Base-by-base conservation (phyloP, 1,140 invertebrate genomes). In the Neodiprion virginianus region DNA sequence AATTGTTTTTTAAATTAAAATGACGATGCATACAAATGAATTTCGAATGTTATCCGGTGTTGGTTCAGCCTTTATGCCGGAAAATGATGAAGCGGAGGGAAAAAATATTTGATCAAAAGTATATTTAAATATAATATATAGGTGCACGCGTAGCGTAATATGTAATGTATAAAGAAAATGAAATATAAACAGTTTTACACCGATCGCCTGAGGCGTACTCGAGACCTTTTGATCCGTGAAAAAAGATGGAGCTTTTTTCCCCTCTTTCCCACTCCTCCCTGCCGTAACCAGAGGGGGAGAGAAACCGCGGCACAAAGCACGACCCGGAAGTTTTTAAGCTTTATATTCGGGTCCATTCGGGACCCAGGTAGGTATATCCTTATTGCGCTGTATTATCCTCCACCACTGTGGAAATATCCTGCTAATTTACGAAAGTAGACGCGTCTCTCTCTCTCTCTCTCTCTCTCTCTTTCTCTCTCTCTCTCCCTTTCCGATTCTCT, bases 11-110 rank as follows among this genome's bases (percentile, higher is more conserved):
- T 40, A 1, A 40, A 40, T 40, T 40, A 40, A 40, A 66, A 67
- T 68, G 69, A 72, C 72, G 61, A 72, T 69, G 70, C 72, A 47
- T 71, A 72, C 76, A 73, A 78, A 73, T 75, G 77, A 78, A 78
- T 76, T 78, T 78, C 77, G 17, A 76, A 78, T 78, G 75, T 76
- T 71, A 4, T 2, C 1, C 5, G 28, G 28, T 40, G 28, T 40
- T 40, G 28, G 28, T 5, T 40, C 28, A 40, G 28, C 73, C 48
- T 71, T 75, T 78, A 70, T 71, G 49, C 67, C 72, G 53, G 72
- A 61, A 69, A 47, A 65, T 66, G 47, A 71, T 8, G 47, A 48
- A 48, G 61, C 23, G 12, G 8, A 14, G 47, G 10, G 47, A 8
- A 21, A 68, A 68, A 53, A 53, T 47, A 21, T 48, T 66, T 72